These are phyloP conservation scores for Myotis davidii DNA, from an alignment of 2,113 vertebrate genomes.

Conservation along the genomic window DNA sequence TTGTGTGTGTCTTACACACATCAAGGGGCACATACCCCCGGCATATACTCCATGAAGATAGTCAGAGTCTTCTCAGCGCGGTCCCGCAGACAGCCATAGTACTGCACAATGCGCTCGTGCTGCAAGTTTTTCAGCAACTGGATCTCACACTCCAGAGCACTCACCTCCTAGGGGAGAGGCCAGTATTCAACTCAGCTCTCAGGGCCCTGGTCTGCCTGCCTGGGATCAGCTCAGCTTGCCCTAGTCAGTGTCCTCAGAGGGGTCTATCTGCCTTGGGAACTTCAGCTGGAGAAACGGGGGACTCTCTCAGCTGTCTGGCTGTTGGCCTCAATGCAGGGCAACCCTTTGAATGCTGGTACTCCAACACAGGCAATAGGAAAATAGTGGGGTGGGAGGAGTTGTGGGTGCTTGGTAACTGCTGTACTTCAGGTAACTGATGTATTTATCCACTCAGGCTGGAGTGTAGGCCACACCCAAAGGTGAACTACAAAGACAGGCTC, in stretches of 20 bases:
- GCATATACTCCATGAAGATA: slow-evolving; percentile 99
- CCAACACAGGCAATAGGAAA: not conserved
- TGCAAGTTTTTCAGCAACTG: slow-evolving; percentile 97
- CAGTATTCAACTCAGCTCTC: slow-evolving; percentile 11
- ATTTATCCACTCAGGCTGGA: not conserved
- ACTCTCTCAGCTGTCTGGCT: not conserved
- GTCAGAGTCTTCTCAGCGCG: slow-evolving; percentile 94
- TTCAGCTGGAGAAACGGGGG: not conserved
- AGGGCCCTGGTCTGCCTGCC: not conserved
- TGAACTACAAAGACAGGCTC: not conserved
- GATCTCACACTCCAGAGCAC: slow-evolving; percentile 97
- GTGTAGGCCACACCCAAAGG: not conserved
- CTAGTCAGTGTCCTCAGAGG: not conserved
- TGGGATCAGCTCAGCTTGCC: not conserved
- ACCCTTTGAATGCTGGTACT: not conserved
- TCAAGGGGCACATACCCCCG: slow-evolving; percentile 89
- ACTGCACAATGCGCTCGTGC: slow-evolving; percentile 96
- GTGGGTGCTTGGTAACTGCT: not conserved
- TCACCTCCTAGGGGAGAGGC: slow-evolving; percentile 90
- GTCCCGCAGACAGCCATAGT: slow-evolving; percentile 95
- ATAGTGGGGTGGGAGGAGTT: not conserved
- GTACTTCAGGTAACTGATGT: not conserved
- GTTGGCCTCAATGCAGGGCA: not conserved
- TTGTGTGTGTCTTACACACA: too few species aligned
- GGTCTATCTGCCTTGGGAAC: slow-evolving; percentile 16